These are phyloP conservation scores for Netelia melanura DNA, from an alignment of 2,888 invertebrate genomes.

Conservation along the genomic window DNA sequence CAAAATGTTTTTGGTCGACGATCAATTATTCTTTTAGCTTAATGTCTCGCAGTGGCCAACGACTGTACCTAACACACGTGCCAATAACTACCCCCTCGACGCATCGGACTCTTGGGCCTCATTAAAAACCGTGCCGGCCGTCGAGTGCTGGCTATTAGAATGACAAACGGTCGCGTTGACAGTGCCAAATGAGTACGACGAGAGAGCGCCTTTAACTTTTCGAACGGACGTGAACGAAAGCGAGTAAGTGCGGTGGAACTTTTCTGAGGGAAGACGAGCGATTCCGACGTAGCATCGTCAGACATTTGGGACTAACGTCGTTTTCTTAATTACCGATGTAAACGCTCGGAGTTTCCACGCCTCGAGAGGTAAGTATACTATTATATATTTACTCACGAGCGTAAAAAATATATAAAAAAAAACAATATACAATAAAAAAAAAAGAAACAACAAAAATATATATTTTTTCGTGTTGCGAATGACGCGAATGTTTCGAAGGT, in stretches of 20 bases:
- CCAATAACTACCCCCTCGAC: conserved; percentile 30
- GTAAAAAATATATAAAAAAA: no score
- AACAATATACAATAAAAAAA: no score
- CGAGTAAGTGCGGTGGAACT: conserved; percentile 7
- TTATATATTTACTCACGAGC: background rate
- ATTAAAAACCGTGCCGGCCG: conserved; percentile 61
- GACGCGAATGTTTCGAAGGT: no score
- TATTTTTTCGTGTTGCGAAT: no score
- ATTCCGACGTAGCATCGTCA: conserved; percentile 43
- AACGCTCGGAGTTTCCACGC: background rate
- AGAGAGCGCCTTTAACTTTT: conserved; percentile 72
- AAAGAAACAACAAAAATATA: no score
- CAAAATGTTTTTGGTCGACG: background rate
- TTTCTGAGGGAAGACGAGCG: conserved; percentile 26
- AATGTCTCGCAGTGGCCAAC: conserved; percentile 1
- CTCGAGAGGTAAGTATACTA: conserved; percentile 1
- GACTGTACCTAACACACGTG: background rate
- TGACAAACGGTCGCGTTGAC: conserved; percentile 83
- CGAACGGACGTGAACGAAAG: conserved; percentile 47
- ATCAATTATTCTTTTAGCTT: conserved; percentile 23
- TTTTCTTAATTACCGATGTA: conserved; percentile 62
- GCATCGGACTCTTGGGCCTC: conserved; percentile 39
- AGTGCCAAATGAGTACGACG: conserved; percentile 83
- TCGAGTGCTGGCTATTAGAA: conserved; percentile 81
- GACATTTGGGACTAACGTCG: conserved; percentile 43